Evolutionary conservation across 2,888 invertebrate species (phyloP).

Genomic region (Gymnosoma rotundatum): DNA sequence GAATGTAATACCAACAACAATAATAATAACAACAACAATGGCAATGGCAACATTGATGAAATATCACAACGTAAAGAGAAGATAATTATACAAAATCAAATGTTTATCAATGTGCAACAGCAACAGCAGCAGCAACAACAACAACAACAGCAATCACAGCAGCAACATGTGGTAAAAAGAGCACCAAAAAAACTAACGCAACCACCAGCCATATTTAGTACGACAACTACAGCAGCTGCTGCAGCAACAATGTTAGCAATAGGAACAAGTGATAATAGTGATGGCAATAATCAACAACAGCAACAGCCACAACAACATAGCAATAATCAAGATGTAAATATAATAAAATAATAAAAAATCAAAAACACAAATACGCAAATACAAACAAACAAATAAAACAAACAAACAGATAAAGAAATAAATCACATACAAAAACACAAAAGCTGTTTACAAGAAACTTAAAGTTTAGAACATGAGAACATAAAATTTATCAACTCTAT

Average conservation of each 20-base stretch:
- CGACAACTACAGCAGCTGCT: constrained; percentile 67
- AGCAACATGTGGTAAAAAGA: constrained; percentile 79
- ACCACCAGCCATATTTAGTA: constrained; percentile 75
- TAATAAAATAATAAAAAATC: constrained; percentile 71
- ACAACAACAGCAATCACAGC: constrained; percentile 80
- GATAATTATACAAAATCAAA: constrained; percentile 81
- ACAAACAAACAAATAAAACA: neutral
- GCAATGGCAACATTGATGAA: constrained; percentile 63
- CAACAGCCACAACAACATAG: constrained; percentile 58
- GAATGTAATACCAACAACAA: constrained; percentile 78
- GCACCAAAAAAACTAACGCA: constrained; percentile 74
- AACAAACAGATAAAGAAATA: constrained; percentile 61
- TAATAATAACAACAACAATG: constrained; percentile 65
- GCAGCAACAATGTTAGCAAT: constrained; percentile 66
- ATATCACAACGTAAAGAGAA: constrained; percentile 76
- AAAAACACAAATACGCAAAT: constrained; percentile 67
- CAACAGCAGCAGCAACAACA: constrained; percentile 78
- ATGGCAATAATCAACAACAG: constrained; percentile 62
- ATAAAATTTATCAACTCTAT: constrained; percentile 7
- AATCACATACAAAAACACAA: constrained; percentile 63
- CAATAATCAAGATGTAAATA: constrained; percentile 79
- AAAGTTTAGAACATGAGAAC: constrained; percentile 44
- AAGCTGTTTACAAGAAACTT: constrained; percentile 66
- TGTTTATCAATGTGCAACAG: constrained; percentile 79
- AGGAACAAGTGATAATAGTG: constrained; percentile 67